These are phyloP conservation scores for Agriotes lineatus DNA, from an alignment of 2,888 invertebrate genomes.

Conservation along the genomic window DNA sequence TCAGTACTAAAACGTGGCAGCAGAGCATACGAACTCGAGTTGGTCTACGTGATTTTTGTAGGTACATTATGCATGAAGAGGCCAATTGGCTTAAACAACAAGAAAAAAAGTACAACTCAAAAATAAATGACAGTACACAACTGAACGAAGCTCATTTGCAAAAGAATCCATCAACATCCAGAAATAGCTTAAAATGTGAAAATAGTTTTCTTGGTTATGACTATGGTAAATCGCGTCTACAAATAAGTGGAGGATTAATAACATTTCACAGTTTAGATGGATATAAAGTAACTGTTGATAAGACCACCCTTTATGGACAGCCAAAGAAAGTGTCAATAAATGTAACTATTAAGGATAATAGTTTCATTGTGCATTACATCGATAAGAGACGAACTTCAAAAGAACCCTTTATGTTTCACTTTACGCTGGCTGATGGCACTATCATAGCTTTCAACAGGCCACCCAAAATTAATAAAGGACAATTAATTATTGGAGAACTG, in stretches of 20 bases:
- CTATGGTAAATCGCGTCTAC: background rate
- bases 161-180: background rate
- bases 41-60: constrained; percentile 18
- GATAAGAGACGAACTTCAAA: background rate
- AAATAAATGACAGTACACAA: background rate
- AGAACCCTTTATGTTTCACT: constrained; percentile 30
- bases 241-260: constrained; percentile 20
- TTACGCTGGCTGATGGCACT: constrained; percentile 24
- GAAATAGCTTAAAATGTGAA: too few relatives aligned
- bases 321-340: constrained; percentile 3
- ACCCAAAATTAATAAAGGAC: too few relatives aligned
- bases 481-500: too few relatives aligned
- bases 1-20: constrained; percentile 6
- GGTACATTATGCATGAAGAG: constrained; percentile 12
- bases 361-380: background rate
- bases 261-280: constrained; percentile 20
- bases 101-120: too few relatives aligned
- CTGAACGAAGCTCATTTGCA: background rate
- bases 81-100: background rate
- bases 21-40: background rate
- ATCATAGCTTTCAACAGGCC: constrained; percentile 31
- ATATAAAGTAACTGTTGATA: constrained; percentile 14
- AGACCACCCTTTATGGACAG: constrained; percentile 5
- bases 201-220: constrained; percentile 25
- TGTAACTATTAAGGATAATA: background rate